Base-by-base conservation (phyloP, 1,140 invertebrate genomes). In the Halesus radiatus region DNA sequence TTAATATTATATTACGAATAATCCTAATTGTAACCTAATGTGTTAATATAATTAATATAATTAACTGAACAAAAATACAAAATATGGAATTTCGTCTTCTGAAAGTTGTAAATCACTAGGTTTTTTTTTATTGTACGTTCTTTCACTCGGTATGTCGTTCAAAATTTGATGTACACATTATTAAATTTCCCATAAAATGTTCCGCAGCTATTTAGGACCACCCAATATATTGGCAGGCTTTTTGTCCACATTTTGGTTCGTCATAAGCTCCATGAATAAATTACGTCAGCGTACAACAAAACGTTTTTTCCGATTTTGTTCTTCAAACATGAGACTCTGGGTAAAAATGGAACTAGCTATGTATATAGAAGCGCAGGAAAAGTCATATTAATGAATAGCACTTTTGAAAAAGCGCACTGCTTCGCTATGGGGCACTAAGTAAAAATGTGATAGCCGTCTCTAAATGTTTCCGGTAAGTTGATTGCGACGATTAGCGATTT, bases 241-340 rank as follows among this genome's bases (percentile, higher is more conserved):
- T 18, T 70, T 70, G 66, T 70, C 66, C 66, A 70, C 37, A 37
- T 50, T 50, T 70, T 23, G 15, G 66, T 70, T 18, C 15, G 29
- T 29, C 66, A 70, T 70, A 70, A 70, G 29, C 66, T 3, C 66
- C 66, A 18, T 45, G 66, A 70, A 70, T 70, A 70, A 70, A 32
- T 70, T 70, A 70, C 66, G 29, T 64, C 60, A 37, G 37, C 66
- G 16, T 6, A 45, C 37, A 70, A 70, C 66, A 70, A 70, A 50
- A 70, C 37, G 22, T 66, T 66, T n/a, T 29, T 37, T 16, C 7
- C 6, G 10, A 29, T 3, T 66, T 66, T 29, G 62, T n/a, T 66
- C 22, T 29, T 66, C 22, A 29, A 66, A 66, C 29, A 13, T n/a
- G 62, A n/a, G n/a, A 26, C 62, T n/a, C 29, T 37, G 3, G 10